Evolutionary conservation across 2,797 vertebrate species (phyloP), one percentile per base, ranked within the genome.

Genomic region (Alca torda): DNA sequence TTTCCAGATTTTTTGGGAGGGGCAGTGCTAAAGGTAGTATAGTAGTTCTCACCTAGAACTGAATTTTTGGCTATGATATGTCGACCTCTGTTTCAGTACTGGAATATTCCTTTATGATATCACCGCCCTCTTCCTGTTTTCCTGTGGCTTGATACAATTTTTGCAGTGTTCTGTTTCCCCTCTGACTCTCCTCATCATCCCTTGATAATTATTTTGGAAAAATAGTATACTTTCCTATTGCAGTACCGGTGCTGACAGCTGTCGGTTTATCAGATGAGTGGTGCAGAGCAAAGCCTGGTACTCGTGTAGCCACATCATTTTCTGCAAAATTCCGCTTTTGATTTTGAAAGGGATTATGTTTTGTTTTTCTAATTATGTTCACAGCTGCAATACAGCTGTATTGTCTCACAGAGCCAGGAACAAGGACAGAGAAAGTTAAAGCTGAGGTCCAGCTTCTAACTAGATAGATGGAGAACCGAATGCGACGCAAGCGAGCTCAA

Each of bases 401-500:
- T 65, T 94, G 53, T 78, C 54, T 93, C 28, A 1, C 61, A 24
- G 45, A 89, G 37, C 23, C 43, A 59, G 65, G 54, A 89, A 61
- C 28, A 87, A 53, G 33, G 84, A 51, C 11, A 60, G 14, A 74
- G 20, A 43, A 89, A 33, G 14, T 81, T 74, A 51, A 72, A 86
- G 35, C 41, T 65, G 45, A 61, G 41, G 39, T 75, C 16, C 4
- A 53, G 4, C 8, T 69, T 83, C 25, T 59, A 48, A 37, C 41
- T 31, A 70, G 23, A 33, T 31, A 75, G 11, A 48, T 85, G 65
- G 57, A 68, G 87, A 88, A 75, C 60, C 50, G 72, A 78, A 51
- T 26, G 50, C 1, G 2, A 35, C 0, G 0, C 79, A 77, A 41
- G 39, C 0, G 2, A 91, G 12, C 56, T 83, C 18, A 3, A 4